These are phyloP conservation scores for Orthosia gothica DNA, from an alignment of 2,888 invertebrate species.

Conservation along the genomic window DNA sequence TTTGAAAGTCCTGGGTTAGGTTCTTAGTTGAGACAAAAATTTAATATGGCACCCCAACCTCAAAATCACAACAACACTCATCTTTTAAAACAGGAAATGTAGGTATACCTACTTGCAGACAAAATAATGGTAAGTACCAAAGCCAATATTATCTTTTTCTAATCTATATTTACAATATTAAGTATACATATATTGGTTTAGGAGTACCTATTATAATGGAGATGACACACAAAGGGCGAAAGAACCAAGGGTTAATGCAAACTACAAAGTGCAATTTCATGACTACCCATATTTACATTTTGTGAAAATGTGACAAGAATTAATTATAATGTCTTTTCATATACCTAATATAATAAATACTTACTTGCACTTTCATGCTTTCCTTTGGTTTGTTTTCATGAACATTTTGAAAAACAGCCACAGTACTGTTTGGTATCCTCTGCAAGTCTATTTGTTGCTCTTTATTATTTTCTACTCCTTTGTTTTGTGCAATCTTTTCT, in stretches of 20 bases:
- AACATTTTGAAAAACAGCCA: slow-evolving; percentile 93
- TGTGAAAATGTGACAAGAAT: neutral
- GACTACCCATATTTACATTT: neutral
- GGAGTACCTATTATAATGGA: neutral
- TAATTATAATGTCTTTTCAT: too few species aligned
- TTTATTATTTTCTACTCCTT: slow-evolving; percentile 73
- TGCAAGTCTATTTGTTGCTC: slow-evolving; percentile 85
- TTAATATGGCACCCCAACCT: neutral
- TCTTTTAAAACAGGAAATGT: slow-evolving; percentile 1
- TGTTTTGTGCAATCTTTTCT: slow-evolving; percentile 87
- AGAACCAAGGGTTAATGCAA: neutral
- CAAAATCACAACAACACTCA: too few species aligned
- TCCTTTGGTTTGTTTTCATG: slow-evolving; percentile 79
- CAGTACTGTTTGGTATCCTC: slow-evolving; percentile 91
- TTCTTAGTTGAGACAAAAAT: neutral
- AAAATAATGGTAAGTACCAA: neutral
- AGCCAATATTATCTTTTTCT: slow-evolving; percentile 1
- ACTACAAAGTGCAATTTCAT: slow-evolving; percentile 9
- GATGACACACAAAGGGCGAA: neutral
- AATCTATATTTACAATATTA: slow-evolving; percentile 10
- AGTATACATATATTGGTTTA: neutral
- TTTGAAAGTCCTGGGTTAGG: slow-evolving; percentile 3
- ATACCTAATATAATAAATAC: slow-evolving; percentile 15
- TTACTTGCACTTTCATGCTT: slow-evolving; percentile 92
- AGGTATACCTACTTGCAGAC: neutral